These are phyloP conservation scores for Channallabes apus DNA, from an alignment of 2,797 vertebrate species.

Conservation along the genomic window DNA sequence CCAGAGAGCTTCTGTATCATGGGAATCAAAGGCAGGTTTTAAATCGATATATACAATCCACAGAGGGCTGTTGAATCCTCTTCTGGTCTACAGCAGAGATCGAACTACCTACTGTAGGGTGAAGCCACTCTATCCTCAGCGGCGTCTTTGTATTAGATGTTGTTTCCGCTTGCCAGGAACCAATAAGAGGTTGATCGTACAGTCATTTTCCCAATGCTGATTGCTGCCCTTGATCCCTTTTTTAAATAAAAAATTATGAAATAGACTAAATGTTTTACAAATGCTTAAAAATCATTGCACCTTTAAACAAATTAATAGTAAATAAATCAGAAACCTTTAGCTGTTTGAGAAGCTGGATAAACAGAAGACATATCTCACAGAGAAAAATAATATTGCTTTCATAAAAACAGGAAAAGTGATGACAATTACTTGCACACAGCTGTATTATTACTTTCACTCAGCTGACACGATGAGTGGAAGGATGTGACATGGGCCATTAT, in stretches of 20 bases:
- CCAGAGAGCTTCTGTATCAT: too few relatives aligned
- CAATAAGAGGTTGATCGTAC: too few relatives aligned
- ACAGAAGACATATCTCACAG: not conserved
- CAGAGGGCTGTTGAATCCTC: too few relatives aligned
- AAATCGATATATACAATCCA: too few relatives aligned
- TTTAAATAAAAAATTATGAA: not conserved
- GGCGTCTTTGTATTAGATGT: too few relatives aligned
- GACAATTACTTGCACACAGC: not conserved
- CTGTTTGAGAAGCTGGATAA: not conserved
- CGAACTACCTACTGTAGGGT: too few relatives aligned
- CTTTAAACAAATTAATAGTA: not conserved
- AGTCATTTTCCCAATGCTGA: too few relatives aligned
- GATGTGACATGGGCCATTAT: slow-evolving; percentile 22
- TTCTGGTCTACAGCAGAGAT: too few relatives aligned
- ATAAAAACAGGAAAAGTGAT: slow-evolving; percentile 1
- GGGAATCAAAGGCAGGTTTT: too few relatives aligned
- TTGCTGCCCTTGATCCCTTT: too few relatives aligned
- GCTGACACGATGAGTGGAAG: slow-evolving; percentile 12
- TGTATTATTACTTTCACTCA: slow-evolving; percentile 25
- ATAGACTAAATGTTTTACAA: not conserved
- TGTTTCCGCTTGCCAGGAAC: too few relatives aligned
- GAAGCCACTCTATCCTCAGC: too few relatives aligned
- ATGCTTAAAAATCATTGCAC: not conserved
- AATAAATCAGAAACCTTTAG: not conserved
- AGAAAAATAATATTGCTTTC: not conserved